These are phyloP conservation scores for human DNA, from an alignment of 2,113 vertebrate species.

Conservation along the genomic window DNA sequence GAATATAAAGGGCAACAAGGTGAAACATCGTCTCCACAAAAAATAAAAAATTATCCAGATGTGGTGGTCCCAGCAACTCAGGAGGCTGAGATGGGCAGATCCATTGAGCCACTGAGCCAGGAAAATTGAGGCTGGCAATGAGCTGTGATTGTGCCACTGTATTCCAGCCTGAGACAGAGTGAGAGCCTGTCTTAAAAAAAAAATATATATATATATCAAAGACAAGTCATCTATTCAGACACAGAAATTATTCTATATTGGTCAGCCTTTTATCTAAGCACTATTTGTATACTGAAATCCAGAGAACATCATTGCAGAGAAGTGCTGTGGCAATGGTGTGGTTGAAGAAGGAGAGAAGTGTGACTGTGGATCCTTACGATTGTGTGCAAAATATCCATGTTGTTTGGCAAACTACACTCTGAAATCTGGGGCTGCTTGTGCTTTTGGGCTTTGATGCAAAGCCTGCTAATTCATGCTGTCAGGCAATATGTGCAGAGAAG, in stretches of 20 bases:
- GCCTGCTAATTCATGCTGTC: too few species aligned
- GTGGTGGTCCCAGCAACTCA: too few species aligned
- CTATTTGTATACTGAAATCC: not conserved
- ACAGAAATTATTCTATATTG: not conserved
- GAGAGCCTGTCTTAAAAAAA: too few species aligned
- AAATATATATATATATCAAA: not conserved
- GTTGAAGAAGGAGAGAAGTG: not conserved
- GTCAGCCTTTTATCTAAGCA: not conserved
- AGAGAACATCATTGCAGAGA: not conserved
- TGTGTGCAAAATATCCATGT: not conserved
- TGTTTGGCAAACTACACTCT: not conserved
- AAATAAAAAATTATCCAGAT: too few species aligned
- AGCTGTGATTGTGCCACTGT: too few species aligned
- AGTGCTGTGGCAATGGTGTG: not conserved
- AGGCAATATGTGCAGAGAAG: not conserved
- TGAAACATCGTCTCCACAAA: too few species aligned
- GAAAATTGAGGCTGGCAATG: too few species aligned
- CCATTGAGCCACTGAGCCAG: too few species aligned
- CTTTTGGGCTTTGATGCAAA: not conserved
- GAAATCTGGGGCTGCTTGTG: not conserved
- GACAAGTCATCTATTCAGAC: not conserved
- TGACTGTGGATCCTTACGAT: not conserved
- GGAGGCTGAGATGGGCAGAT: too few species aligned
- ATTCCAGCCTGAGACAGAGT: too few species aligned
- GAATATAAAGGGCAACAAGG: not conserved